These are phyloP conservation scores for Gorsachius magnificus DNA, from an alignment of 2,797 vertebrate genomes.

Conservation along the genomic window DNA sequence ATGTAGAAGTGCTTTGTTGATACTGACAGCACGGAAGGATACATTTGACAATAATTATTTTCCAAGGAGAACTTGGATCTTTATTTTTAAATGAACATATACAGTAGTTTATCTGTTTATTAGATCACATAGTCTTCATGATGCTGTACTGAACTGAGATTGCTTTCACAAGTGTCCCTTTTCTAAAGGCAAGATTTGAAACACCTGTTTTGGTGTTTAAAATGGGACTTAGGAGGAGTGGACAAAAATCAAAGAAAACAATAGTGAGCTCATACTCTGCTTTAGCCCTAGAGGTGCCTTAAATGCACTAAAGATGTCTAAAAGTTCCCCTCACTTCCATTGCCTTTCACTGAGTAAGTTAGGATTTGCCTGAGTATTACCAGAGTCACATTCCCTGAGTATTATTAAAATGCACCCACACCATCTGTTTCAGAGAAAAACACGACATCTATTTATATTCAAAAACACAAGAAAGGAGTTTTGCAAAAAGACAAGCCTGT, in stretches of 20 bases:
- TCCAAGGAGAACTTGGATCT: not conserved
- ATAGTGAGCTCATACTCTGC: not conserved
- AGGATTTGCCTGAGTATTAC: not conserved
- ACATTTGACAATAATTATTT: not conserved
- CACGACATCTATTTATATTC: not conserved
- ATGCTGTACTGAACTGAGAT: not conserved
- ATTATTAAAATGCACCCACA: not conserved
- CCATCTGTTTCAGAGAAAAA: not conserved
- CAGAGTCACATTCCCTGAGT: fast-evolving
- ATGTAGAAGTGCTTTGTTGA: not conserved
- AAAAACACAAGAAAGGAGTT: not conserved
- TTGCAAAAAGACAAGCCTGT: not conserved
- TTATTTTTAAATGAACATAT: not conserved
- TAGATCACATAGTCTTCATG: not conserved
- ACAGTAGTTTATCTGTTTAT: not conserved
- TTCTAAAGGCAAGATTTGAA: slow-evolving; percentile 3
- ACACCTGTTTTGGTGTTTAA: slow-evolving; percentile 22
- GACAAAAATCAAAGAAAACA: not conserved
- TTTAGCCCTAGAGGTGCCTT: not conserved
- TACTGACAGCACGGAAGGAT: not conserved
- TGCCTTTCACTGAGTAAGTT: not conserved
- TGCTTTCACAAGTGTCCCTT: slow-evolving; percentile 1
- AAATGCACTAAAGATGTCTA: not conserved
- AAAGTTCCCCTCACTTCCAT: not conserved
- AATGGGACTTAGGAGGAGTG: not conserved